Percentiles rank a stretch among this genome's conserved stretches.
Conservation (phyloP, 2,888 invertebrate genomes). For the Diplolepis rosae region DNA sequence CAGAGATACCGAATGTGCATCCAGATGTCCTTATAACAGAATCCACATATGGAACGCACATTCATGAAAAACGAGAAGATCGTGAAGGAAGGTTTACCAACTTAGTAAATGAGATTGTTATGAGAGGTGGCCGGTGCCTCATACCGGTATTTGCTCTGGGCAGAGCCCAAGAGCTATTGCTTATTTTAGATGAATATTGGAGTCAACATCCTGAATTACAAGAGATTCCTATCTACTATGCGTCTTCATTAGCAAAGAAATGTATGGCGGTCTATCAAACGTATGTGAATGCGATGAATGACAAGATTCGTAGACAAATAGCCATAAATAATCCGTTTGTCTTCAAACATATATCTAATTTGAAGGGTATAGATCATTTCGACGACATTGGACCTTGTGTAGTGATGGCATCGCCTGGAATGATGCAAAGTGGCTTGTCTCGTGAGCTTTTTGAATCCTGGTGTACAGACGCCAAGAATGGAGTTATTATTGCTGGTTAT, state of each 20-base stretch:
- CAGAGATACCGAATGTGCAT: slow-evolving; percentile 96
- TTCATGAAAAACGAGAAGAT: slow-evolving; percentile 98
- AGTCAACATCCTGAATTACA: slow-evolving; percentile 96
- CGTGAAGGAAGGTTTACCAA: slow-evolving; percentile 94
- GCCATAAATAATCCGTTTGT: slow-evolving; percentile 99
- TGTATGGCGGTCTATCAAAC: slow-evolving; percentile 99
- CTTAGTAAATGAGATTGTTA: slow-evolving; percentile 96
- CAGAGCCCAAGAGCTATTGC: slow-evolving; percentile 94
- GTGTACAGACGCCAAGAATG: slow-evolving; percentile 99
- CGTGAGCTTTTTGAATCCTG: slow-evolving; percentile 98
- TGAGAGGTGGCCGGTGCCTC: slow-evolving; percentile 96
- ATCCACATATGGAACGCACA: slow-evolving; percentile 99
- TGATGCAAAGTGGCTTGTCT: slow-evolving; percentile 99
- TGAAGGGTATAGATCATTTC: slow-evolving; percentile 99
- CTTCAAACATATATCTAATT: slow-evolving; percentile 96
- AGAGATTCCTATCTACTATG: slow-evolving; percentile 99
- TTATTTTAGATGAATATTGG: slow-evolving; percentile 98
- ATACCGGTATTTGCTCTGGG: slow-evolving; percentile 99
- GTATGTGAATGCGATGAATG: slow-evolving; percentile 99
- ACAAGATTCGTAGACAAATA: slow-evolving; percentile 95
- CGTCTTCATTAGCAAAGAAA: slow-evolving; percentile 98
- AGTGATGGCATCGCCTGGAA: slow-evolving; percentile 99
- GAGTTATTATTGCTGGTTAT: slow-evolving; percentile 98
- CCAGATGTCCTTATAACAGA: slow-evolving; percentile 99
- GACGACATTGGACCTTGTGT: slow-evolving; percentile 99